Evolutionary conservation across 2,113 vertebrate species (phyloP).

Genomic region (Cranoglanis bouderius): DNA sequence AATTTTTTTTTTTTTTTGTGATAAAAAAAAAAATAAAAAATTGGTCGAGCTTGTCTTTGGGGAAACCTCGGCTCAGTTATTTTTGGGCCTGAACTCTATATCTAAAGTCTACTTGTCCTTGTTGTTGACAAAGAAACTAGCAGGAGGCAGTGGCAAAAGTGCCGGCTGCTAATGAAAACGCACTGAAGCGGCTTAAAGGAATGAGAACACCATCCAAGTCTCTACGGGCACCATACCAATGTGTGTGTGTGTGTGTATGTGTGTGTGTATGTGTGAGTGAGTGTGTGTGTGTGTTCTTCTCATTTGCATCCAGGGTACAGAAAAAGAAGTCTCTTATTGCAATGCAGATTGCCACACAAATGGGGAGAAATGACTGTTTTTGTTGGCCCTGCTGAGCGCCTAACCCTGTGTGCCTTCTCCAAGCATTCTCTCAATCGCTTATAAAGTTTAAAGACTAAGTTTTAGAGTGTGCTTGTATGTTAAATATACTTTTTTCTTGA

Average conservation of each 20-base stretch:
- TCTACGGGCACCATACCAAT: conserved; percentile 5
- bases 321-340: background rate
- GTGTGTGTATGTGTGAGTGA: background rate
- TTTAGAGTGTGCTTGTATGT: background rate
- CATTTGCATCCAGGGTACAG: conserved; percentile 19
- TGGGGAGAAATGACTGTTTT: background rate
- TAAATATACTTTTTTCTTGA: background rate
- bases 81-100: background rate
- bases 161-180: conserved; percentile 13
- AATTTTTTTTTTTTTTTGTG: background rate
- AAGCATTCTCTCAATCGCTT: background rate
- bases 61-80: background rate
- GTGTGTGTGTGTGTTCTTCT: background rate
- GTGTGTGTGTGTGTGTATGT: background rate
- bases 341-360: background rate
- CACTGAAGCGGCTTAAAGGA: conserved; percentile 25
- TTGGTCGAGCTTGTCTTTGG: background rate
- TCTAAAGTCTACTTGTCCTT: conserved; percentile 14
- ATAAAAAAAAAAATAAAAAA: background rate
- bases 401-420: background rate
- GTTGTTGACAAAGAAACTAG: conserved; percentile 14
- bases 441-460: background rate
- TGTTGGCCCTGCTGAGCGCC: background rate
- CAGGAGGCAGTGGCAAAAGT: background rate
- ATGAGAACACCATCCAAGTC: conserved; percentile 20